Percentiles rank a stretch among this genome's conserved stretches.
Conservation (phyloP, 2,888 invertebrate species). For the Chloromyia formosa region DNA sequence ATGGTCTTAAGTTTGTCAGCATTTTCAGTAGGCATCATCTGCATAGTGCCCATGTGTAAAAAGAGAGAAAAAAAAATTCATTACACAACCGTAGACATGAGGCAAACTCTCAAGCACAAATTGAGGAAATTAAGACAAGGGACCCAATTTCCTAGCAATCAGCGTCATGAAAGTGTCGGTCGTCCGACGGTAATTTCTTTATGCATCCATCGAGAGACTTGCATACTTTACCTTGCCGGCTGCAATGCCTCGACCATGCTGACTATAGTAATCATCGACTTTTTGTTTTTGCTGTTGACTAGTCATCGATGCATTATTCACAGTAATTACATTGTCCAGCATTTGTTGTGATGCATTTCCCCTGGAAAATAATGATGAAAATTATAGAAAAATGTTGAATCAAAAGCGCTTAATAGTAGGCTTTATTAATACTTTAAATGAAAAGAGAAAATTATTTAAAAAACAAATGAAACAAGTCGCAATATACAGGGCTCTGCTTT, state of each 20-base stretch:
- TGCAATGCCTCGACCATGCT: conserved; percentile 25
- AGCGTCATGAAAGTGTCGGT: background rate
- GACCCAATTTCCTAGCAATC: conserved; percentile 17
- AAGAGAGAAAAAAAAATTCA: conserved; percentile 45
- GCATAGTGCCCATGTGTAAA: conserved; percentile 27
- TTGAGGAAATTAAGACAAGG: background rate
- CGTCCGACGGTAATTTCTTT: too few species aligned
- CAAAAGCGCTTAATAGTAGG: too few species aligned
- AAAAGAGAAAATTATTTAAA: too few species aligned
- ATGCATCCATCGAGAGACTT: background rate
- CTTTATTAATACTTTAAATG: too few species aligned
- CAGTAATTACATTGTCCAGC: conserved; percentile 48
- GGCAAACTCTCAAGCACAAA: conserved; percentile 21
- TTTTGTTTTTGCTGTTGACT: conserved; percentile 58
- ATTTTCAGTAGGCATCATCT: conserved; percentile 51
- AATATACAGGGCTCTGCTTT: too few species aligned
- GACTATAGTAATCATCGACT: conserved; percentile 61
- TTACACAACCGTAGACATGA: conserved; percentile 40
- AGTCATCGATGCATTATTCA: conserved; percentile 51
- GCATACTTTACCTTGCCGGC: conserved; percentile 32
- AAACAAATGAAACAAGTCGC: too few species aligned
- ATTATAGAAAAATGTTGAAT: background rate
- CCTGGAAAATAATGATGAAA: conserved; percentile 22
- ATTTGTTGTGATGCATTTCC: conserved; percentile 45
- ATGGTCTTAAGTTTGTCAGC: conserved; percentile 58